Evolutionary conservation across 2,797 vertebrate species (phyloP).

Genomic region (Rhadinocentrus ornatus): DNA sequence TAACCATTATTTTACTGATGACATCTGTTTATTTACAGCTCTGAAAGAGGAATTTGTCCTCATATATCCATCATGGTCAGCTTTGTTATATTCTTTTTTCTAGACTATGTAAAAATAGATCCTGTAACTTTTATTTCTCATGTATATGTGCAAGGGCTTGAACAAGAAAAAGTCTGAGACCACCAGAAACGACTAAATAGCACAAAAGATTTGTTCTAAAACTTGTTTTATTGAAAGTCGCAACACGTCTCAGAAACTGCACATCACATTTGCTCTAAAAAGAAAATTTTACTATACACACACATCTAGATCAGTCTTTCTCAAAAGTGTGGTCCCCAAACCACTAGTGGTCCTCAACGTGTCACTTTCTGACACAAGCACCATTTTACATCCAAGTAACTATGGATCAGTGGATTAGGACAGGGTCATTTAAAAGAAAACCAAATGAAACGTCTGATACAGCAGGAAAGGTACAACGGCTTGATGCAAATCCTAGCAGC

Average conservation of each 20-base stretch:
- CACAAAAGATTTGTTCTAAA: slow-evolving; percentile 1
- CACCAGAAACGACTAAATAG: neutral
- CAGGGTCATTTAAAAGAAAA: no score
- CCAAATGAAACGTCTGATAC: no score
- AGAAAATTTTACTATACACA: slow-evolving; percentile 14
- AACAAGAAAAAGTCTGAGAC: neutral
- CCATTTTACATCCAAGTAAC: no score
- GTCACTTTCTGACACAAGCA: no score
- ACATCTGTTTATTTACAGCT: neutral
- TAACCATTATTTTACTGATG: neutral
- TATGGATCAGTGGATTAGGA: no score
- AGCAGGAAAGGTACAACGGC: no score
- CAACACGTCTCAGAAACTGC: slow-evolving; percentile 43
- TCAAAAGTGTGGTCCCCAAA: no score
- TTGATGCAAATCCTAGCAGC: no score
- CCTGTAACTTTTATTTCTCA: neutral
- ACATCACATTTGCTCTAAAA: slow-evolving; percentile 39
- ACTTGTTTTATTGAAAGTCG: slow-evolving; percentile 41
- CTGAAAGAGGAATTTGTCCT: neutral
- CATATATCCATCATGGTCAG: neutral
- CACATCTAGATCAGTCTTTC: neutral
- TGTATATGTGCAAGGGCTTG: neutral
- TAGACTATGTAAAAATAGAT: neutral
- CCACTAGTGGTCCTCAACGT: no score
- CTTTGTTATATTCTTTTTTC: neutral